Evolutionary conservation across 2,888 invertebrate genomes (phyloP).

Genomic region (Crematogaster levior): DNA sequence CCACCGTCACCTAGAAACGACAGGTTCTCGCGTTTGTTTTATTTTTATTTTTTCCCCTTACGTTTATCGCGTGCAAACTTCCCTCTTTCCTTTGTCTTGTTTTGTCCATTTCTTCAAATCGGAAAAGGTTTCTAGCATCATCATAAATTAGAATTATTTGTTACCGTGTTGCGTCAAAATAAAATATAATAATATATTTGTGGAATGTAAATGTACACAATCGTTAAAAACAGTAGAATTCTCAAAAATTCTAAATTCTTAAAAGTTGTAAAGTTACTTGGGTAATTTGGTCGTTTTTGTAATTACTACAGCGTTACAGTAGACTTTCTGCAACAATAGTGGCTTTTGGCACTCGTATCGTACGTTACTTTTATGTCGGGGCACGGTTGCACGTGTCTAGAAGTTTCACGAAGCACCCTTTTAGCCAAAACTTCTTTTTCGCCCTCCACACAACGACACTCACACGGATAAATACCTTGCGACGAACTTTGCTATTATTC

Average conservation of each 20-base stretch:
- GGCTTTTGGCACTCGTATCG: slow-evolving; percentile 31
- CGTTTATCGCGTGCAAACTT: slow-evolving; percentile 15
- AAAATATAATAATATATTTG: not conserved
- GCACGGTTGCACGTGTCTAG: slow-evolving; percentile 24
- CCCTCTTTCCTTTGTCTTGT: not conserved
- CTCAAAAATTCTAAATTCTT: no score
- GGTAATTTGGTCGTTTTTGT: slow-evolving; percentile 4
- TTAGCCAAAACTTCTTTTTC: slow-evolving; percentile 44
- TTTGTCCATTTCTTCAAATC: not conserved
- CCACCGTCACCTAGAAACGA: slow-evolving; percentile 41
- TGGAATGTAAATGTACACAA: not conserved
- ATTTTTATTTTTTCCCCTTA: slow-evolving; percentile 19
- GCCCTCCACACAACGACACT: not conserved
- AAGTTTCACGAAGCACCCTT: slow-evolving; percentile 45
- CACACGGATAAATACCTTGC: slow-evolving; percentile 18
- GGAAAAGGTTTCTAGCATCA: not conserved
- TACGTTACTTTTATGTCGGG: slow-evolving; percentile 37
- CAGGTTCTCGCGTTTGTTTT: slow-evolving; percentile 21
- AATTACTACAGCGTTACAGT: slow-evolving; percentile 17
- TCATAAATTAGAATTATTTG: no score
- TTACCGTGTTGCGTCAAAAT: not conserved
- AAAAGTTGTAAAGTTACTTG: not conserved
- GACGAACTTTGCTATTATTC: slow-evolving; percentile 51
- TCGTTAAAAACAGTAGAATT: not conserved
- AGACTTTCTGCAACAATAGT: slow-evolving; percentile 3